Evolutionary conservation across 1,140 invertebrate species (phyloP), one percentile per base, ranked within the genome.

Genomic region (Neodiprion lecontei): DNA sequence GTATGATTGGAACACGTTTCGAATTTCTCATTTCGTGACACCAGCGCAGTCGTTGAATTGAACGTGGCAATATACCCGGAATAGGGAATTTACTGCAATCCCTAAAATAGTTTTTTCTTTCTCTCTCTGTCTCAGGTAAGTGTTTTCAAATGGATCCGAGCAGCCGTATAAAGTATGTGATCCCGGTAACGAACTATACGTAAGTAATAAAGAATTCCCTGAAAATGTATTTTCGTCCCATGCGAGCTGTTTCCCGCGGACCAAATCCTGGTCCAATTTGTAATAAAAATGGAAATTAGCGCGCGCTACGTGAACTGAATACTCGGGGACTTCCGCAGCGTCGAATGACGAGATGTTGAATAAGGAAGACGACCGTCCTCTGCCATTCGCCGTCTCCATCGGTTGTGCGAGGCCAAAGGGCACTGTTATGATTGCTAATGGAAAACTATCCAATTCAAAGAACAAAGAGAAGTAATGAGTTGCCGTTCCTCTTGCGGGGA

Each of bases 391-490:
- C 80, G 78, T 82, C 78, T 79, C 76, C 78, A 78, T 80, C 80
- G 80, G 79, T 82, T 75, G 77, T 74, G 79, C 68, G 74, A 53
- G 49, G 75, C 80, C 79, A 84, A 85, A 86, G 83, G 81, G 83
- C 81, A 80, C 83, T 86, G 85, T 87, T 86, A 85, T 87, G 84
- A 86, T 84, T 86, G 85, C 84, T 87, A 85, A 87, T 87, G 85
- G 82, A 85, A 85, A 87, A 87, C 85, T 87, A 86, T 85, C 84
- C 82, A 86, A 86, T 87, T 87, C 85, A 83, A 85, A 85, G 84
- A 85, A 86, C 85, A 85, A 86, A 85, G 84, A 80, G 75, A 84
- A 85, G 84, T 86, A 86, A 86, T 82, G 83, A 85, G 82, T 84
- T 83, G 81, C 81, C 28, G 28, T 40, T 81, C 80, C 77, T 72